Percentiles rank a stretch among this genome's conserved stretches.
phyloP scores from a whole-genome alignment of 2,888 invertebrate species.

The Thereva unica region DNA sequence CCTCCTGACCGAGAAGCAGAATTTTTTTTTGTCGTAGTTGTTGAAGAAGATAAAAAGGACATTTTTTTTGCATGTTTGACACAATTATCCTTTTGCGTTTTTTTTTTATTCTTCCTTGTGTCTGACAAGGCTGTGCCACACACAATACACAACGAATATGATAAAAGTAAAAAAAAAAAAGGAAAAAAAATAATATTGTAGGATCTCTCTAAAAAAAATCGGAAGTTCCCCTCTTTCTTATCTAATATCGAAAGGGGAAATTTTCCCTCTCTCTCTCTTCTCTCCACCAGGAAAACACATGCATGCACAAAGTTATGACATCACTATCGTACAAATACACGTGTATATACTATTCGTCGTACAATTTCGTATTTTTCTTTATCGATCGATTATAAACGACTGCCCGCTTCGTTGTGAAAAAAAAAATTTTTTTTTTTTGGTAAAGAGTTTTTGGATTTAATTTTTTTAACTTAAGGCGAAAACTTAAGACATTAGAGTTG shows the following conservation, averaged over 20 bases:
- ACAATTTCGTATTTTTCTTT: conserved; percentile 42
- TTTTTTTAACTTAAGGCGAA: background rate
- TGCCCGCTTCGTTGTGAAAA: conserved; percentile 14
- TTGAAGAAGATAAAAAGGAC: background rate
- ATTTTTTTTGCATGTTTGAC: conserved; percentile 24
- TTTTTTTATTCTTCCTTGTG: conserved; percentile 1
- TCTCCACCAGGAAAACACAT: conserved; percentile 12
- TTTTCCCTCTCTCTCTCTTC: conserved; percentile 8
- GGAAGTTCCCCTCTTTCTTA: no score
- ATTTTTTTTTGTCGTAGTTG: no score
- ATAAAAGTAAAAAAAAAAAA: no score
- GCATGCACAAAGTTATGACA: conserved; percentile 40
- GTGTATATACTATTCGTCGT: conserved; percentile 40
- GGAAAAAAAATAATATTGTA: no score
- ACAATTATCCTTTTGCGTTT: conserved; percentile 15
- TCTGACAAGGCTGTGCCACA: conserved; percentile 14
- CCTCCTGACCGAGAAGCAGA: no score
- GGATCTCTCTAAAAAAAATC: no score
- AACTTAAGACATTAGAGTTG: no score
- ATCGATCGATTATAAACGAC: conserved; percentile 41
- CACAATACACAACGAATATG: background rate
- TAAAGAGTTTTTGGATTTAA: background rate
- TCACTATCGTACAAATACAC: conserved; percentile 42
- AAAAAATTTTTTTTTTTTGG: conserved; percentile 4
- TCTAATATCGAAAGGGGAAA: background rate